These are phyloP conservation scores for Nymphalis io DNA, from an alignment of 1,140 invertebrate genomes.

Conservation along the genomic window DNA sequence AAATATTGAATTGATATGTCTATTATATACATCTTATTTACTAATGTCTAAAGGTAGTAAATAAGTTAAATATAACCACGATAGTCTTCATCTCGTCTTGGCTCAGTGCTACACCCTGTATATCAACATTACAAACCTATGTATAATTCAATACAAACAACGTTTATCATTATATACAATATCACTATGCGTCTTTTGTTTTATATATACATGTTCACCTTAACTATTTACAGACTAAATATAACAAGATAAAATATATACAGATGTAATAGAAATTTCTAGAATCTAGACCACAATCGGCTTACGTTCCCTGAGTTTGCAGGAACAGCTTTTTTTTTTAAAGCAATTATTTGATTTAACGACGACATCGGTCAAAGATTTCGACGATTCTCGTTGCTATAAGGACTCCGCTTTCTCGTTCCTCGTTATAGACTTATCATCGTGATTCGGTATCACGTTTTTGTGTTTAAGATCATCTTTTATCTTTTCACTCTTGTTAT, in stretches of 20 bases:
- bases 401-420: constrained; percentile 57
- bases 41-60: background rate
- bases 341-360: constrained; percentile 54
- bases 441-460: constrained; percentile 37
- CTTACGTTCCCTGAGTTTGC: constrained; percentile 63
- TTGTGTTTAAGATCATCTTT: constrained; percentile 30
- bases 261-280: no score
- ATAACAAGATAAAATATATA: no score
- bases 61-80: background rate
- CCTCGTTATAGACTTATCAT: constrained; percentile 34
- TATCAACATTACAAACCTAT: constrained; percentile 37
- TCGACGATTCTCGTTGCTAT: constrained; percentile 71
- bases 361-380: constrained; percentile 58
- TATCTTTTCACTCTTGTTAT: constrained; percentile 26
- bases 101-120: constrained; percentile 57
- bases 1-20: background rate
- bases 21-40: background rate
- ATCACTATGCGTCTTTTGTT: constrained; percentile 72
- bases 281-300: constrained; percentile 48
- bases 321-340: constrained; percentile 70
- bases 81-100: constrained; percentile 48
- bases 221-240: constrained; percentile 42
- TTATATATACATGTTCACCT: constrained; percentile 51
- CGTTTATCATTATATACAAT: constrained; percentile 53
- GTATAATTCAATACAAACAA: constrained; percentile 43